Base-by-base conservation (phyloP, 2,888 invertebrate genomes). In the Gymnoscelis rufifasciata region DNA sequence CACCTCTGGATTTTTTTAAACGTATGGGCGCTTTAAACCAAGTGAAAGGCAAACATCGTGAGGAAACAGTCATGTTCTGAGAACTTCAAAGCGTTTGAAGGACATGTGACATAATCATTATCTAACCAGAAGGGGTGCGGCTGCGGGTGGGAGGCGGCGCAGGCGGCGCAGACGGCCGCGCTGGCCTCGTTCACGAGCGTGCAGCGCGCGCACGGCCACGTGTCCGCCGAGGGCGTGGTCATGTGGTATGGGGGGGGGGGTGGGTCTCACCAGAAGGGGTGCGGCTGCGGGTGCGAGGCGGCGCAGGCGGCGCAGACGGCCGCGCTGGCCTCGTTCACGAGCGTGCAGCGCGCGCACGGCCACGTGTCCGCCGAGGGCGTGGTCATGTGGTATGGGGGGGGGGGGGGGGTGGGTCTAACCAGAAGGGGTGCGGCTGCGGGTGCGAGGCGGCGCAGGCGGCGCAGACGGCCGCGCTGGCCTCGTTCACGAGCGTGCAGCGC, bases 301-400 rank as follows among this genome's bases (percentile, higher is more conserved):
- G 95, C 95, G 74, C 97, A 97, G 0, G 95, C 96, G 7, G 94
- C 93, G 74, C 97, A 97, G 0, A 93, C 92, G 50, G 91, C 88
- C 0, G 92, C 91, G 13, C 90, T 83, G 0, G 90, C 87, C 11
- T 93, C 91, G 80, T 97, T 97, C 14, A 95, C 90, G 47, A 97
- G 86, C 1, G 97, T 97, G 72, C 97, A 97, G 61, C 95, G 94
- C 53, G n/a, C 63, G 5, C 19, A 19, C 19, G 5, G 3, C 19
- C 19, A 19, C 19, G 19, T 19, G 19, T 3, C 19, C 19, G 19
- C 19, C 19, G 19, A n/a, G n/a, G n/a, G n/a, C n/a, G n/a, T n/a
- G n/a, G n/a, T n/a, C n/a, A n/a, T n/a, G n/a, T n/a, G n/a, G n/a
- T n/a, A n/a, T n/a, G n/a, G n/a, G n/a, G n/a, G n/a, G n/a, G n/a